phyloP scores from a whole-genome alignment of 2,888 invertebrate genomes.

The Stegophylla sp. region DNA sequence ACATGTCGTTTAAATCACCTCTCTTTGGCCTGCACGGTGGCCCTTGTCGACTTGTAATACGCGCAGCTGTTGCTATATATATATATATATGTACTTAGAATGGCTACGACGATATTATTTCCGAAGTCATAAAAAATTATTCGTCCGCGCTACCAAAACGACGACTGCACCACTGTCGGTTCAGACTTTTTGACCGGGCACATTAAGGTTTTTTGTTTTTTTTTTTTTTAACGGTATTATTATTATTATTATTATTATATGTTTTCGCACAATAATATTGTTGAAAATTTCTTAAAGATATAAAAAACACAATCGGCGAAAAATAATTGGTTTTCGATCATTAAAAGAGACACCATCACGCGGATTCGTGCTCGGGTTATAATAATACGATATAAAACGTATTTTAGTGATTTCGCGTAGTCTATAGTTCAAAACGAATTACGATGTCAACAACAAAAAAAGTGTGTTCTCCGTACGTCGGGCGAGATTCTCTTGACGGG shows the following conservation, averaged over 20 bases:
- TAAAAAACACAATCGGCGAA: not conserved
- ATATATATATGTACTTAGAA: too few relatives aligned
- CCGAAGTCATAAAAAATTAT: conserved; percentile 53
- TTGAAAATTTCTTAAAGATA: conserved; percentile 9
- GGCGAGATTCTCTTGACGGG: too few relatives aligned
- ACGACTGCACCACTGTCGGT: conserved; percentile 14
- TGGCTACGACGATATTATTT: conserved; percentile 17
- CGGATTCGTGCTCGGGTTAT: too few relatives aligned
- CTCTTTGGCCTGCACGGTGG: conserved; percentile 47
- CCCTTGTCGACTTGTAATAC: conserved; percentile 37
- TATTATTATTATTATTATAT: not conserved
- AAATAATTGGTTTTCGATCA: conserved; percentile 43
- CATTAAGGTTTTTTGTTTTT: conserved; percentile 8
- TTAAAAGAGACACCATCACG: not conserved
- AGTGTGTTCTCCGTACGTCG: too few relatives aligned
- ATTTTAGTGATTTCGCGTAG: too few relatives aligned
- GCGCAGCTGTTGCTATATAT: conserved; percentile 42
- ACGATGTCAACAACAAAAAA: too few relatives aligned
- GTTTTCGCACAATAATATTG: conserved; percentile 53
- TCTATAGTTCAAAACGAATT: too few relatives aligned
- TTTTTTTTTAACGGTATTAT: too few relatives aligned
- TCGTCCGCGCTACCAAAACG: conserved; percentile 18
- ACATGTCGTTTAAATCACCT: conserved; percentile 58
- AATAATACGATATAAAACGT: too few relatives aligned
- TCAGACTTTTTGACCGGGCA: not conserved